These are phyloP conservation scores for Apoderus coryli DNA, from an alignment of 2,888 invertebrate species.

Conservation along the genomic window DNA sequence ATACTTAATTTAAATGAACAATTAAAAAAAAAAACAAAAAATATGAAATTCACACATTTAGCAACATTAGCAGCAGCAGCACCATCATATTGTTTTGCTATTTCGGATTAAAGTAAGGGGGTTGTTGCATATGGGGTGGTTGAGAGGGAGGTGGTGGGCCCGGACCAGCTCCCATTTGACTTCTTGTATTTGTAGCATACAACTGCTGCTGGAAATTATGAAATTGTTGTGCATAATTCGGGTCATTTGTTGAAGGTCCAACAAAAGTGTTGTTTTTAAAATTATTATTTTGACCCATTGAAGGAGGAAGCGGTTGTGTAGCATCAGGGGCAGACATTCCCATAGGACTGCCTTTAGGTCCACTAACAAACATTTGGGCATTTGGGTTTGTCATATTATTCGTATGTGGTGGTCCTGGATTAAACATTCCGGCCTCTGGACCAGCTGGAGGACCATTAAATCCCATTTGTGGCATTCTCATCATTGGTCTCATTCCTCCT, in stretches of 20 bases:
- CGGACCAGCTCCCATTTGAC: constrained; percentile 37
- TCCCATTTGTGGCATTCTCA: constrained; percentile 21
- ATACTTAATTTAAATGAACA: constrained; percentile 20
- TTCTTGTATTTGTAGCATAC: constrained; percentile 72
- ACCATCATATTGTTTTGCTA: constrained; percentile 28
- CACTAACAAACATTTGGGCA: constrained; percentile 43
- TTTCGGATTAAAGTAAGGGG: constrained; percentile 34
- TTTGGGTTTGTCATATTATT: constrained; percentile 34
- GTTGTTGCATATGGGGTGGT: constrained; percentile 31
- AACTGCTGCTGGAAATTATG: constrained; percentile 92
- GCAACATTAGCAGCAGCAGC: constrained; percentile 17
- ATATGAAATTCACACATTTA: neutral
- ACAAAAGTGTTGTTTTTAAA: constrained; percentile 72
- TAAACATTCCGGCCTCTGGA: constrained; percentile 24
- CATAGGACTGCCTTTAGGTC: constrained; percentile 42
- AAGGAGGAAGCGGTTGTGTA: constrained; percentile 62
- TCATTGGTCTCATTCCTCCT: constrained; percentile 27
- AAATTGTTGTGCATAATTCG: constrained; percentile 88
- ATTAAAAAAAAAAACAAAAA: constrained; percentile 34
- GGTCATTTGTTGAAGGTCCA: constrained; percentile 74
- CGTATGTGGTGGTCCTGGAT: constrained; percentile 23
- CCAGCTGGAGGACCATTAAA: constrained; percentile 20
- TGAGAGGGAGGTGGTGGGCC: constrained; percentile 35
- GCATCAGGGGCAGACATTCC: constrained; percentile 44
- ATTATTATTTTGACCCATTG: constrained; percentile 56